Evolutionary conservation across 1,140 invertebrate species (phyloP).

Genomic region (Bombus fervidus): DNA sequence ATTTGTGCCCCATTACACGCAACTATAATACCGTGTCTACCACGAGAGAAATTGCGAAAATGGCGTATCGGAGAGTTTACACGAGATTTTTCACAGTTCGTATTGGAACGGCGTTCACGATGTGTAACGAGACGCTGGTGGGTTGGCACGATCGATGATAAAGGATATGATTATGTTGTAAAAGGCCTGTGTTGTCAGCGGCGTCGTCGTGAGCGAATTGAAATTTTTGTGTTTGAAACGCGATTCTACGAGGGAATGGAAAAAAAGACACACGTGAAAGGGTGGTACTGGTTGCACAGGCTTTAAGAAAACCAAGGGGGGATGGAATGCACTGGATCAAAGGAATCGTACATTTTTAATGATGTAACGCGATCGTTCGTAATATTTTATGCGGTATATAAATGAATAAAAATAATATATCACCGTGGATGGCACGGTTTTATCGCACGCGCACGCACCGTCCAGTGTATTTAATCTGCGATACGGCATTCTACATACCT

Average conservation of each 20-base stretch:
- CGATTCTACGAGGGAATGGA: not conserved
- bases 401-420: constrained; percentile 60
- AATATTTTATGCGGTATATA: constrained; percentile 38
- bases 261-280: not conserved
- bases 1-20: constrained; percentile 28
- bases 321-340: constrained; percentile 19
- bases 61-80: not conserved
- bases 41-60: not conserved
- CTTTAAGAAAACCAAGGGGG: constrained; percentile 23
- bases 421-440: constrained; percentile 47
- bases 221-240: constrained; percentile 41
- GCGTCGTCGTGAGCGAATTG: not conserved
- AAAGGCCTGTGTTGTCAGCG: constrained; percentile 1
- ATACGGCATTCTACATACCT: constrained; percentile 63
- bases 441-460: constrained; percentile 37
- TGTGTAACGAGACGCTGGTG: constrained; percentile 1
- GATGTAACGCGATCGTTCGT: constrained; percentile 59
- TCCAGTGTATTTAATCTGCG: constrained; percentile 60
- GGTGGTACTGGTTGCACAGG: not conserved
- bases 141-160: constrained; percentile 19
- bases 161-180: constrained; percentile 14
- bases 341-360: constrained; percentile 58
- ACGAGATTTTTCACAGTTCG: not conserved
- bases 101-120: constrained; percentile 3
- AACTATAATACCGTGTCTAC: not conserved